Percentiles rank a stretch among this genome's conserved stretches.
phyloP scores from a whole-genome alignment of 2,797 vertebrate species.

The Bradypodion ventrale region DNA sequence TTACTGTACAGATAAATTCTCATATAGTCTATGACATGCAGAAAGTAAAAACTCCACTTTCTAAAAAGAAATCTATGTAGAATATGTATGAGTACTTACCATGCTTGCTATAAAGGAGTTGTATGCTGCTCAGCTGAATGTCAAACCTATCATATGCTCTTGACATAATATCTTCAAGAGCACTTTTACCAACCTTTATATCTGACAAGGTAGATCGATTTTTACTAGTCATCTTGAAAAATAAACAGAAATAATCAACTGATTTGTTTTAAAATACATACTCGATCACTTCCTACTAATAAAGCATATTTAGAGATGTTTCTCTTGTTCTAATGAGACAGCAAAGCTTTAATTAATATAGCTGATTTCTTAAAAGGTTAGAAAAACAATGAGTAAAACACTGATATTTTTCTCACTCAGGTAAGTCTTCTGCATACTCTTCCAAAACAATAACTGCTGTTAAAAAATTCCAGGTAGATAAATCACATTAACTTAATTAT shows the following conservation, averaged over 20 bases:
- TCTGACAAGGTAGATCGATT: conserved; percentile 83
- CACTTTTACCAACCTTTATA: conserved; percentile 79
- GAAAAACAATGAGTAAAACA: neutral
- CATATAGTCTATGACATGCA: neutral
- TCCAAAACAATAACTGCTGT: neutral
- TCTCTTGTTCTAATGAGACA: neutral
- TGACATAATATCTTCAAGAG: conserved; percentile 93
- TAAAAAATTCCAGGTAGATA: neutral
- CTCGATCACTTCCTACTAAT: neutral
- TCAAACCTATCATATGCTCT: conserved; percentile 96
- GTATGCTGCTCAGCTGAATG: conserved; percentile 90
- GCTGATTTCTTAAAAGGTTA: neutral
- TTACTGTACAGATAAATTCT: neutral
- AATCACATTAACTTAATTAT: neutral
- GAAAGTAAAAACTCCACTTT: neutral
- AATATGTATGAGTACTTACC: conserved; percentile 72
- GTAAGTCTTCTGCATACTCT: neutral
- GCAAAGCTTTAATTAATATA: neutral
- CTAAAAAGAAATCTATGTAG: neutral
- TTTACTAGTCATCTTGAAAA: conserved; percentile 88
- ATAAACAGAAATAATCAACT: conserved; percentile 40
- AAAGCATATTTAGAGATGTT: neutral
- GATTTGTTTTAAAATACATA: conserved; percentile 38
- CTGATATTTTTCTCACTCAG: neutral
- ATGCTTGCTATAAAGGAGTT: conserved; percentile 90